Conservation (phyloP, 2,888 invertebrate species). For the Steinernema scapterisci region DNA sequence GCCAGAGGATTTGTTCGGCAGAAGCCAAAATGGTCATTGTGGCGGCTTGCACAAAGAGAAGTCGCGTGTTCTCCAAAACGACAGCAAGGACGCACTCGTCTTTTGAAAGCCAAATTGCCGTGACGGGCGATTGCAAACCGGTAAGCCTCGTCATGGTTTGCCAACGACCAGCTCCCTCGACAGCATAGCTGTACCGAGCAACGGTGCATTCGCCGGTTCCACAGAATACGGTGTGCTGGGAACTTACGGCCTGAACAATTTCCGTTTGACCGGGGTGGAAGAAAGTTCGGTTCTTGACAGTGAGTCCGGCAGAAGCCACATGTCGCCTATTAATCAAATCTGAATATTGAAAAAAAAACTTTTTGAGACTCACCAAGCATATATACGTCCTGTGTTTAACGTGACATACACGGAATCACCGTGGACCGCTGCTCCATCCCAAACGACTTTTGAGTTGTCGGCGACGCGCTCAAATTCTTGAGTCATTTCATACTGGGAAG, state of each 20-base stretch:
- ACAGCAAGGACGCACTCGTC: conserved; percentile 38
- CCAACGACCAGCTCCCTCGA: conserved; percentile 42
- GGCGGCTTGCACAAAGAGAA: conserved; percentile 50
- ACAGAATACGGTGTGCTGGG: conserved; percentile 40
- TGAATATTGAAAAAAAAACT: not conserved
- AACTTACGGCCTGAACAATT: conserved; percentile 36
- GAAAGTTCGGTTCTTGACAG: conserved; percentile 19
- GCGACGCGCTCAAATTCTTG: conserved; percentile 32
- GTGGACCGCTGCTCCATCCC: conserved; percentile 37
- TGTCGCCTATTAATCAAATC: conserved; percentile 36
- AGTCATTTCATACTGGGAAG: conserved; percentile 24
- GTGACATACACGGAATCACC: conserved; percentile 41
- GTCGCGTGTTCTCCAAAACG: conserved; percentile 51
- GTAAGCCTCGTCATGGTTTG: conserved; percentile 37
- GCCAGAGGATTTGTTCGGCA: conserved; percentile 37
- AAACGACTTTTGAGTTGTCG: conserved; percentile 38
- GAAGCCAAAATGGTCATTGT: conserved; percentile 50
- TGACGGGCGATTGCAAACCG: conserved; percentile 41
- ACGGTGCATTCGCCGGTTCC: conserved; percentile 41
- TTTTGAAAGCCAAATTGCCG: conserved; percentile 33
- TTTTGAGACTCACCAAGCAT: conserved; percentile 39
- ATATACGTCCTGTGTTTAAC: conserved; percentile 43
- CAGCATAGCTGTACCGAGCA: conserved; percentile 41
- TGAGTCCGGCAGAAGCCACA: conserved; percentile 36
- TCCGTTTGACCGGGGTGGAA: conserved; percentile 40